A percentile compares a stretch with the other conserved stretches of the same genome.
Conservation (phyloP, 2,888 invertebrate species). For the Tinea trinotella region DNA sequence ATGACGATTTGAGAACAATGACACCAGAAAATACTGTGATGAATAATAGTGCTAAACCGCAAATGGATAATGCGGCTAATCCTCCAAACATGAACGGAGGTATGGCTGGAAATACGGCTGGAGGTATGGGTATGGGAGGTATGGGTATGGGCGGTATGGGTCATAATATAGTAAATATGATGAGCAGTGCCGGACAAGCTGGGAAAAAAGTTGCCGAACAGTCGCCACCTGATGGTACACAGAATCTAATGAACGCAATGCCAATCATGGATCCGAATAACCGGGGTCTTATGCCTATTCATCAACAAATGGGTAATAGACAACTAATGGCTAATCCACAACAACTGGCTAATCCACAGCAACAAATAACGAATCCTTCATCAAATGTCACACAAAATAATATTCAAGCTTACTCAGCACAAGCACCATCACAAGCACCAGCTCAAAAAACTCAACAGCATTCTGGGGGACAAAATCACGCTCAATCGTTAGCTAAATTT, state of each 20-base stretch:
- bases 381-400: conserved; percentile 3
- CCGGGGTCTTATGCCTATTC: conserved; percentile 26
- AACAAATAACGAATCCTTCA: not conserved
- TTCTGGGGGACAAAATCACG: not conserved
- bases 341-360: conserved; percentile 16
- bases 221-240: not conserved
- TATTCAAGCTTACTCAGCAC: not conserved
- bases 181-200: conserved; percentile 28
- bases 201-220: not conserved
- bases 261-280: conserved; percentile 17
- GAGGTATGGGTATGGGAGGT: no score
- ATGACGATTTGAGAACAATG: conserved; percentile 49
- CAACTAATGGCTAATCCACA: conserved; percentile 16
- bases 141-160: conserved; percentile 37
- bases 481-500: conserved; percentile 34
- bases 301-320: conserved; percentile 25
- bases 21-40: conserved; percentile 46
- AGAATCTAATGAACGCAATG: conserved; percentile 21
- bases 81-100: no score
- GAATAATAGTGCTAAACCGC: conserved; percentile 30
- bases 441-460: not conserved
- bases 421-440: not conserved
- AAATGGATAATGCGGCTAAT: not conserved
- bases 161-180: conserved; percentile 48
- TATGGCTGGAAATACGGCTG: no score